phyloP scores from a whole-genome alignment of 35 echinoderm and acorn worm genomes.

The Anneissia japonica region DNA sequence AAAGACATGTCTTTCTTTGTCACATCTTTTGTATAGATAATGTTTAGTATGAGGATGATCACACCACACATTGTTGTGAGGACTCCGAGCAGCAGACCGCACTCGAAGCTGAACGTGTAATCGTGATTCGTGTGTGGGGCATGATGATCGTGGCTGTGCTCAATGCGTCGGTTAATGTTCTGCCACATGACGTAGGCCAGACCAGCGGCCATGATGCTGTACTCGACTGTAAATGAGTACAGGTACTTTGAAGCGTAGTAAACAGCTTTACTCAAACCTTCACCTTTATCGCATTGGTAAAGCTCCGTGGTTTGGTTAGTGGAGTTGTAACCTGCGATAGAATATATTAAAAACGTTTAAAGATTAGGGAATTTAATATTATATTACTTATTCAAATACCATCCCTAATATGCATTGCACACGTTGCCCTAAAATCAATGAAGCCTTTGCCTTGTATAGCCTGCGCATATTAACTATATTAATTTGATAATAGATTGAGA shows the following conservation, averaged over 20 bases:
- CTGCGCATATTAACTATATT: too few relatives aligned
- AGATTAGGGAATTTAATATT: background rate
- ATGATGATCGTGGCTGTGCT: slow-evolving; percentile 25
- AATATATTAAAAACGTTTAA: background rate
- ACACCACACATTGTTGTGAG: slow-evolving; percentile 87
- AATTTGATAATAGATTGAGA: too few relatives aligned
- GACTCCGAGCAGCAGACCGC: slow-evolving; percentile 70
- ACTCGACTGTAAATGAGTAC: slow-evolving; percentile 88
- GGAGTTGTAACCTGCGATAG: background rate
- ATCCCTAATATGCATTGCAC: background rate
- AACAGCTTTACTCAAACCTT: slow-evolving; percentile 57
- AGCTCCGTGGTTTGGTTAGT: background rate
- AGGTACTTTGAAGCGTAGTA: slow-evolving; percentile 87
- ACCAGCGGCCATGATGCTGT: slow-evolving; percentile 85
- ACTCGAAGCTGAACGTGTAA: slow-evolving; percentile 63
- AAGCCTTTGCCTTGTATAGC: too few relatives aligned
- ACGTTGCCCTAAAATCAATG: too few relatives aligned
- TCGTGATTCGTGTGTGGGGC: slow-evolving; percentile 21
- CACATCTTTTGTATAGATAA: slow-evolving; percentile 68
- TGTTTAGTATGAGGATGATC: slow-evolving; percentile 88
- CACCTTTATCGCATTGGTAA: background rate
- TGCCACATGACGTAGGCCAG: slow-evolving; percentile 94
- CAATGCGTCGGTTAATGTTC: slow-evolving; percentile 68
- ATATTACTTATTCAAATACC: background rate
- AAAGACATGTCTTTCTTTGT: slow-evolving; percentile 66